These are phyloP conservation scores for Paracentrotus lividus DNA, from an alignment of 53 echinoderm and acorn worm genomes.

Conservation along the genomic window DNA sequence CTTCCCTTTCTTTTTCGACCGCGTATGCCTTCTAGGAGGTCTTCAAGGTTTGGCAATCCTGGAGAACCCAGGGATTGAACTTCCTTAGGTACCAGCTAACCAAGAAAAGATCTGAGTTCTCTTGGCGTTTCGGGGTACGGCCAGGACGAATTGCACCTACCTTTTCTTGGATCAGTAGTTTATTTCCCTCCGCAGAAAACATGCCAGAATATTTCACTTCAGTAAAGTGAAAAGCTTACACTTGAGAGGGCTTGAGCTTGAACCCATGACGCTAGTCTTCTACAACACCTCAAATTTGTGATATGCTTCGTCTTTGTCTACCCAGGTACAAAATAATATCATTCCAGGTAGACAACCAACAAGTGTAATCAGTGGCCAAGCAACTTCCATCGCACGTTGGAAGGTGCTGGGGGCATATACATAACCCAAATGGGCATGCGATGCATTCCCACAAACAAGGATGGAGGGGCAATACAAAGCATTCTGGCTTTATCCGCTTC, in stretches of 20 bases:
- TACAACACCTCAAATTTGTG: slow-evolving; percentile 61
- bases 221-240: slow-evolving; percentile 63
- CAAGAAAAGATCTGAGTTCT: slow-evolving; percentile 74
- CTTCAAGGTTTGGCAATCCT: slow-evolving; percentile 68
- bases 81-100: slow-evolving; percentile 72
- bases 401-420: slow-evolving; percentile 67
- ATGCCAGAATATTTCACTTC: slow-evolving; percentile 75
- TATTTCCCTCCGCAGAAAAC: slow-evolving; percentile 63
- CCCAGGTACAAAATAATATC: slow-evolving; percentile 68
- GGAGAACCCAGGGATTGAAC: slow-evolving; percentile 66
- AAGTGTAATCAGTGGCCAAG: slow-evolving; percentile 62
- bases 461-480: slow-evolving; percentile 63
- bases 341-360: slow-evolving; percentile 72
- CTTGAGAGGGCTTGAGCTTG: slow-evolving; percentile 74
- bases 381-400: slow-evolving; percentile 71
- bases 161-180: slow-evolving; percentile 74
- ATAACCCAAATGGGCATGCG: no score
- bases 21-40: slow-evolving; percentile 53
- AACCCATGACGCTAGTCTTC: slow-evolving; percentile 65
- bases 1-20: not conserved
- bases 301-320: slow-evolving; percentile 63
- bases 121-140: slow-evolving; percentile 58
- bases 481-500: slow-evolving; percentile 66
- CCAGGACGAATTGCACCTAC: slow-evolving; percentile 64
- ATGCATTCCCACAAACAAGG: slow-evolving; percentile 36